Conservation (phyloP, 1,140 invertebrate species). For the Cydia strobilella region DNA sequence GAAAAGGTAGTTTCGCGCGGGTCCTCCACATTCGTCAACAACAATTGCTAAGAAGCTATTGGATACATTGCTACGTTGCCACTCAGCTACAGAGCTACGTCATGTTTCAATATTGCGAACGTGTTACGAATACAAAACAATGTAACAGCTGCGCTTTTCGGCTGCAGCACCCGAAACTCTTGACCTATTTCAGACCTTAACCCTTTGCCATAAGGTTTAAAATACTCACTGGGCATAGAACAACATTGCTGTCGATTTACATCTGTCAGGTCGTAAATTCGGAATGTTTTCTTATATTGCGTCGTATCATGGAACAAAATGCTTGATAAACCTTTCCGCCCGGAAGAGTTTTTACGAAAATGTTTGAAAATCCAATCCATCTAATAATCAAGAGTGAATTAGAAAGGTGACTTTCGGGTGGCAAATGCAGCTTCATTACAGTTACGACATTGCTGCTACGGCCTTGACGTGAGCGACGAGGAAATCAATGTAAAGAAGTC, state of each 20-base stretch:
- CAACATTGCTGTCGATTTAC: background rate
- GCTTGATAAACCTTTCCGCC: too few relatives aligned
- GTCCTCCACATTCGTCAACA: too few relatives aligned
- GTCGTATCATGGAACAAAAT: background rate
- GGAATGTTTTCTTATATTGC: background rate
- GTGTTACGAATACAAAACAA: background rate
- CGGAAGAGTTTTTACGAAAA: too few relatives aligned
- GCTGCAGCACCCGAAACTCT: background rate
- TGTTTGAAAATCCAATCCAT: too few relatives aligned
- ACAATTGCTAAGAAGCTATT: too few relatives aligned
- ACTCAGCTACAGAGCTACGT: background rate
- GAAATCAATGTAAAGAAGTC: too few relatives aligned
- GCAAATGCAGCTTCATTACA: too few relatives aligned
- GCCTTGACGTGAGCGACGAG: too few relatives aligned
- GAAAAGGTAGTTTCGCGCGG: too few relatives aligned
- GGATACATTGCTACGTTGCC: background rate
- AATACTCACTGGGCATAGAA: background rate
- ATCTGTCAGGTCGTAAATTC: slow-evolving; percentile 6
- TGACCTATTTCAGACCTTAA: background rate
- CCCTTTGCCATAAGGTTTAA: background rate
- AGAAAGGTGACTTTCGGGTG: too few relatives aligned
- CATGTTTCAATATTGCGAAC: background rate
- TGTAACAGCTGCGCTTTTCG: background rate
- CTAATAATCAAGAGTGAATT: too few relatives aligned
- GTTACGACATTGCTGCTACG: too few relatives aligned